Conservation (phyloP, 1,140 invertebrate species). For the Aphis craccivora region DNA sequence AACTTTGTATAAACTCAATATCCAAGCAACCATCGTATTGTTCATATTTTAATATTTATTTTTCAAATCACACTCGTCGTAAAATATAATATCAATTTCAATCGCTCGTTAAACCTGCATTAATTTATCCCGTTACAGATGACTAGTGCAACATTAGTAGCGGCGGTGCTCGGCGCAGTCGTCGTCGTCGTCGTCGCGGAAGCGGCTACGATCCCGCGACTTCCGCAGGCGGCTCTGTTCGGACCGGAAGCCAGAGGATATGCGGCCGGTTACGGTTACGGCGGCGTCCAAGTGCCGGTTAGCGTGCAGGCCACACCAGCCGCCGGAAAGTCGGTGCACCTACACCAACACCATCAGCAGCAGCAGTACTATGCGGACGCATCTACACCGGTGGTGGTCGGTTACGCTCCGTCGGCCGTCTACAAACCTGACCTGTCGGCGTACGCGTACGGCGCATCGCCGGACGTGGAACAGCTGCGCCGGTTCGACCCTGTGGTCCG, state of each 20-base stretch:
- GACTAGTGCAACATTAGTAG: neutral
- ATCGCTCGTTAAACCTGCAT: neutral
- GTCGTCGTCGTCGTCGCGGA: neutral
- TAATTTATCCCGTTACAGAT: neutral
- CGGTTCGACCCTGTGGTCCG: slow-evolving; percentile 59
- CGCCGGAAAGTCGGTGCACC: slow-evolving; percentile 62
- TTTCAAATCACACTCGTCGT: no score
- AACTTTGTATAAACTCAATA: no score
- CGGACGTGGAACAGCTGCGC: slow-evolving; percentile 59
- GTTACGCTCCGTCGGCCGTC: slow-evolving; percentile 62
- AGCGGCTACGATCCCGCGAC: neutral
- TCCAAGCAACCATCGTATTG: no score
- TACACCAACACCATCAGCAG: neutral
- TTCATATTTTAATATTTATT: no score
- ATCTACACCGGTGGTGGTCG: slow-evolving; percentile 62
- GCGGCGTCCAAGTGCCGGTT: slow-evolving; percentile 60
- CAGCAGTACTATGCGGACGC: neutral
- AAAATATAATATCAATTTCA: no score
- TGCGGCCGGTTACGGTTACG: slow-evolving; percentile 59
- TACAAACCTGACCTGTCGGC: slow-evolving; percentile 61
- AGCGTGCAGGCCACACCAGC: slow-evolving; percentile 60
- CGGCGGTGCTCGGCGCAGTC: neutral
- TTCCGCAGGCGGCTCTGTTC: neutral
- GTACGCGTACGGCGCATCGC: slow-evolving; percentile 60
- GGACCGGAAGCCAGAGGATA: slow-evolving; percentile 61